Base-by-base conservation (phyloP, 2,888 invertebrate species). In the Parascotia fuliginaria region DNA sequence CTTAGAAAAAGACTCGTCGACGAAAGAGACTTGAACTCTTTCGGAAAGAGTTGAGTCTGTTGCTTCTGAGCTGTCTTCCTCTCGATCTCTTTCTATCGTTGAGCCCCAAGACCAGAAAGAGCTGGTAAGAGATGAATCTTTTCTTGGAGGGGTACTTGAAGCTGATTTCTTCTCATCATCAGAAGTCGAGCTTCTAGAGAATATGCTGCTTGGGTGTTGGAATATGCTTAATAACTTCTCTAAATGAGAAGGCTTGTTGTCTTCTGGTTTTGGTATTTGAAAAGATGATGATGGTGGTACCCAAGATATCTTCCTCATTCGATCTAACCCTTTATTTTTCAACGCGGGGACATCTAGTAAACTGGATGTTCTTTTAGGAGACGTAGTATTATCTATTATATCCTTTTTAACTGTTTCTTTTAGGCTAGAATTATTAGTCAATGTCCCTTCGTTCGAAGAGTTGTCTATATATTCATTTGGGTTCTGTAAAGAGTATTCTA, bases 141-240 rank as follows among this genome's bases (percentile, higher is more conserved):
- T 92, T 37, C 90, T 81, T 1, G 90, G 92, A 1, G 92, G 91
- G 2, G 91, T 90, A 46, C 75, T 86, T 0, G 87, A 87, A 1
- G 81, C 72, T 0, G 83, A 82, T 54, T 88, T 91, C 37, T 76
- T 89, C n/a, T 91, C 91, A 4, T 92, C 90, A 3, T 92, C 89
- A 11, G 70, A 77, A 0, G 79, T 77, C 3, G 81, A 67, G 29
- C 61, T 75, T 51, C 94, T 92, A 7, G 94, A 93, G 69, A 95
- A 95, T 41, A 95, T 79, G 62, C 92, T 93, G 40, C 92, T 90
- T 0, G 95, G 94, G 73, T 94, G 93, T 59, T 95, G 94, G 73
- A 95, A 95, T 1, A 95, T 68, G 16, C 94, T 95, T 0, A 95
- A 72, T 1, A 95, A 77, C 70, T 94, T 95, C 56, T 95, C 95